Evolutionary conservation across 2,797 vertebrate genomes (phyloP), one percentile per base, ranked within the genome.

Genomic region (Nasua narica): DNA sequence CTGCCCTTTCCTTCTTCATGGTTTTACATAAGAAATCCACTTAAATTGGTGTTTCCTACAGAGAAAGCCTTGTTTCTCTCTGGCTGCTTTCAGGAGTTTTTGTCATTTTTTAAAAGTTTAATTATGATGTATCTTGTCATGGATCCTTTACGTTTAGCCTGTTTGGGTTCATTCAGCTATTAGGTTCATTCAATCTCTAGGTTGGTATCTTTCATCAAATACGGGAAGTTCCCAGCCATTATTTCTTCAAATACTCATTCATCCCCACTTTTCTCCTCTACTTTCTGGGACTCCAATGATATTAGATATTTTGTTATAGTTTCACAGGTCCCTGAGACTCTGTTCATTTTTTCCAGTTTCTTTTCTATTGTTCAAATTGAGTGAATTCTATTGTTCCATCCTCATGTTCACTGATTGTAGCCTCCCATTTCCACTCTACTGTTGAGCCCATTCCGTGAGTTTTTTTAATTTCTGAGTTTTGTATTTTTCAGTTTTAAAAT

Each of bases 221-320:
- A 65, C 62, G 1, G 60, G 69, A 58, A 10, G 4, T 77, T 94
- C 77, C 76, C 43, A 94, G 83, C 25, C 35, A 65, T 83, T 87
- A 60, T 88, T 91, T 88, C 40, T 91, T 88, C n/a, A 88, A 91
- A 87, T 91, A 43, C 21, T 94, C 60, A 87, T 54, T 93, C 74
- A 62, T 35, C 12, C 23, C 54, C 15, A 48, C 6, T 78, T 87
- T 87, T 87, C 46, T 78, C 54, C 35, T 87, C 35, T 37, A 56
- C 23, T 93, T 84, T 62, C 50, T 77, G 60, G 52, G 11, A 79
- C 21, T 60, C 29, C 4, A 40, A 5, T 35, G 16, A 58, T n/a
- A 78, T 23, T 78, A 52, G 23, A 35, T 37, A 70, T 84, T 37
- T 70, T 86, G 11, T 67, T 89, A 74, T 37, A 77, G 25, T 46